Evolutionary conservation across 2,888 invertebrate genomes (phyloP), one percentile per base, ranked within the genome.

Genomic region (Phlogophora meticulosa): DNA sequence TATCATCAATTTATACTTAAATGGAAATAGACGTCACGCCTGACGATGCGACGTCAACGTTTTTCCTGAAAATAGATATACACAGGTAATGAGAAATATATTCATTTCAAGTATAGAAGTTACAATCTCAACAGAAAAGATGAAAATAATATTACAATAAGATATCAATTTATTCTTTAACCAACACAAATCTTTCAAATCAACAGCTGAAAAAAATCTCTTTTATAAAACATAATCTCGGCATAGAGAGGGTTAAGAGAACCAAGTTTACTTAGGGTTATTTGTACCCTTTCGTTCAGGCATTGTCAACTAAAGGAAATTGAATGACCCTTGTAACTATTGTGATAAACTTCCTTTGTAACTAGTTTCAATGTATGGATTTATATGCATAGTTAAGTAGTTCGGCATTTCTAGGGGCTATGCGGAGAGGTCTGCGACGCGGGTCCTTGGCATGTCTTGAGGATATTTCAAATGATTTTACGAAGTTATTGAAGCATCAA

Each of bases 271-370:
- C 82, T 82, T 82, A 83, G 84, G 83, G 72, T 77, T 81, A 77
- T 81, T 83, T 71, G 80, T 74, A 68, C 70, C 82, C 80, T 79
- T 82, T 74, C 72, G 69, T 63, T 63, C 64, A 63, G 69, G 72
- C 74, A 83, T 83, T 80, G 82, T 78, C 85, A 83, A 80, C 75
- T 72, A 53, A 61, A 82, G 84, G 76, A 84, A 85, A 84, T 84
- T 85, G 84, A 82, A 82, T 82, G 82, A 79, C 81, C 80, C 82
- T 80, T 76, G 77, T 82, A 80, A 84, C 81, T 77, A 81, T 82
- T 85, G 80, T 76, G 84, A 85, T 80, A 82, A 82, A 82, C 69
- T 84, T 80, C 72, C 73, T 78, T 78, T 76, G 84, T 68, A 74
- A 81, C 83, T 74, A 76, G 82, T 80, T 67, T 43, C 49, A 72